Conservation (phyloP, 2,113 vertebrate genomes). For the Rousettus leschenaultii region DNA sequence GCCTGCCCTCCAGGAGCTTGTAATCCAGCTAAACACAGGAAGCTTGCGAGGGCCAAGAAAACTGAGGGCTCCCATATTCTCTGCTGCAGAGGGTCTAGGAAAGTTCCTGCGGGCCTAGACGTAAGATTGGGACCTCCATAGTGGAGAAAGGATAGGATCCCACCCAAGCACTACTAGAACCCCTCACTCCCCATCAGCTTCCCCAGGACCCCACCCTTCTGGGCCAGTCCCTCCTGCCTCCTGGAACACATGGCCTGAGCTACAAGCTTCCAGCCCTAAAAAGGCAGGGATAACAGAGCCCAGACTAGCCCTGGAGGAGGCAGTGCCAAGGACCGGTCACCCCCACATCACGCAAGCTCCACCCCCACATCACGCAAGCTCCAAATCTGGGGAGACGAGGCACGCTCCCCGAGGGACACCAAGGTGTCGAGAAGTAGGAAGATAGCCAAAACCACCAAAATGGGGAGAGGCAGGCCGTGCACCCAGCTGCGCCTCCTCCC, state of each 20-base stretch:
- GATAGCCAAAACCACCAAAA: background rate
- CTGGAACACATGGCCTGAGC: background rate
- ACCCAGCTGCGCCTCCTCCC: background rate
- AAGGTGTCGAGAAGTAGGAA: background rate
- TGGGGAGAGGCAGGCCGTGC: background rate
- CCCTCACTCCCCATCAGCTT: background rate
- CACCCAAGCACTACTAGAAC: background rate
- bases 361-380: background rate
- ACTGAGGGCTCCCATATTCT: background rate
- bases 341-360: background rate
- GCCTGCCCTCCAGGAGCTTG: background rate
- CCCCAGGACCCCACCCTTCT: background rate
- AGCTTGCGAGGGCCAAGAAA: background rate
- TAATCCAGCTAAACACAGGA: background rate
- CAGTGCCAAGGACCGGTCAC: background rate
- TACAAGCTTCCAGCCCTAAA: conserved; percentile 79
- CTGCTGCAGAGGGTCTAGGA: background rate
- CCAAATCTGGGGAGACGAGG: background rate
- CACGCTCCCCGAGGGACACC: background rate
- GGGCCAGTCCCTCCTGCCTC: background rate
- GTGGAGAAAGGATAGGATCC: background rate
- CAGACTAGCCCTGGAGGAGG: background rate
- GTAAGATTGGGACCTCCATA: background rate
- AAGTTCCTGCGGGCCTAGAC: background rate
- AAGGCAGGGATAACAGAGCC: conserved; percentile 78